Conservation (phyloP, 2,113 vertebrate genomes). For the Oreotrochilus melanogaster region DNA sequence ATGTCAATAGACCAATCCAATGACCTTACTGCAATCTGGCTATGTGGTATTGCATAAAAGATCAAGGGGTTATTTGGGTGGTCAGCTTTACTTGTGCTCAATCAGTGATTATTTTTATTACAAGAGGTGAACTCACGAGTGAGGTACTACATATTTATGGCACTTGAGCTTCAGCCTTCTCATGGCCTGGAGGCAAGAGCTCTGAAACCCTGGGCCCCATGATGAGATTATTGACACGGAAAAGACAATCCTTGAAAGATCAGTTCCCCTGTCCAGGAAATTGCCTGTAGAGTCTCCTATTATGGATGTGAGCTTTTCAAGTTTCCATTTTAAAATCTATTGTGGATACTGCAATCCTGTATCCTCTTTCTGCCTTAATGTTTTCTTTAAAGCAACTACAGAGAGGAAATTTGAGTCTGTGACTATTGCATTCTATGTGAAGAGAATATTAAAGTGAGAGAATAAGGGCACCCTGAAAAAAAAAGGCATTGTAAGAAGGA, state of each 20-base stretch:
- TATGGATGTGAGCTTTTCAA: neutral
- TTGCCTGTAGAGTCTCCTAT: neutral
- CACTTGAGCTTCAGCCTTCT: neutral
- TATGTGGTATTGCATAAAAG: neutral
- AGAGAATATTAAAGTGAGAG: conserved; percentile 14
- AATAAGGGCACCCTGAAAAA: neutral
- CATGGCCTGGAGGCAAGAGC: neutral
- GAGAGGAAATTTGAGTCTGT: conserved; percentile 18
- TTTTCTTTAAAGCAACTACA: neutral
- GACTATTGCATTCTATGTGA: neutral
- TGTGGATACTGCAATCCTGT: neutral
- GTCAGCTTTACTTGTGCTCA: neutral
- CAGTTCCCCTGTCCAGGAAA: neutral
- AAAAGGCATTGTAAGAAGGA: neutral
- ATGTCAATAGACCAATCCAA: neutral
- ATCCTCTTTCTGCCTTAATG: neutral
- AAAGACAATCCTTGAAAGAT: neutral
- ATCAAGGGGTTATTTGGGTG: neutral
- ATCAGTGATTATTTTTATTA: neutral
- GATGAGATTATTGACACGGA: neutral
- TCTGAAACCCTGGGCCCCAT: neutral
- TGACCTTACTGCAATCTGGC: neutral
- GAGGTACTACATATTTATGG: neutral
- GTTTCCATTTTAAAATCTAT: conserved; percentile 1
- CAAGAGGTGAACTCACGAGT: neutral